phyloP scores from a whole-genome alignment of 1,140 invertebrate genomes.

The Oedothorax gibbosus region DNA sequence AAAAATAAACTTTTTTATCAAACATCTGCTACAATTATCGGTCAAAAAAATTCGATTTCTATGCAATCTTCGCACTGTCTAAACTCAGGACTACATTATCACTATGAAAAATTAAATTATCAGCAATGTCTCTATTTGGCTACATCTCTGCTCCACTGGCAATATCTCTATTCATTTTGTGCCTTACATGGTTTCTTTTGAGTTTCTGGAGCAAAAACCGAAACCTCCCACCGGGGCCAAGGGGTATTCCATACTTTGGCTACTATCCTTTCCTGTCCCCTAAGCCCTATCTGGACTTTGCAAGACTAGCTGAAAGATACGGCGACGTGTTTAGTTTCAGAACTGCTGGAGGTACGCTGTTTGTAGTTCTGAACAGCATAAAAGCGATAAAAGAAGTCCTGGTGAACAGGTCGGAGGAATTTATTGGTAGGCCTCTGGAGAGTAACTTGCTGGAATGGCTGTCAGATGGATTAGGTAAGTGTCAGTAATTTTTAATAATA shows the following conservation, averaged over 20 bases:
- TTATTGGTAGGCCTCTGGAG: constrained; percentile 22
- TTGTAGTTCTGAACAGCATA: constrained; percentile 25
- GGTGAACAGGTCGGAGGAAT: constrained; percentile 38
- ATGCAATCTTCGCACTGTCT: too few species aligned
- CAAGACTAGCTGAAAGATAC: constrained; percentile 19
- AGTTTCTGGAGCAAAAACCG: background rate
- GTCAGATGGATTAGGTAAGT: constrained; percentile 48
- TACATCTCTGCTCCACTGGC: background rate
- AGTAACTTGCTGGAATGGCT: constrained; percentile 35
- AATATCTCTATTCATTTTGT: constrained; percentile 67
- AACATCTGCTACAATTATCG: too few species aligned
- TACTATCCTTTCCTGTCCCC: constrained; percentile 26
- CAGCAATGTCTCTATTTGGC: background rate
- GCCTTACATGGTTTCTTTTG: constrained; percentile 63
- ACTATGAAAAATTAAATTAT: too few species aligned
- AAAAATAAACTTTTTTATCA: too few species aligned
- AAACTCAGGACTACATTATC: too few species aligned
- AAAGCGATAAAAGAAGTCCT: constrained; percentile 41
- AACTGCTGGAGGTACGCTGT: constrained; percentile 26
- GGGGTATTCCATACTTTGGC: constrained; percentile 35
- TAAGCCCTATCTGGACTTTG: constrained; percentile 4
- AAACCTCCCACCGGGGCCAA: constrained; percentile 35
- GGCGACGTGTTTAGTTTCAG: constrained; percentile 39
- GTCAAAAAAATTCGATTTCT: too few species aligned
- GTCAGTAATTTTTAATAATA: background rate